Evolutionary conservation across 2,113 vertebrate genomes (phyloP).

Genomic region (Erythrocercus mccallii): DNA sequence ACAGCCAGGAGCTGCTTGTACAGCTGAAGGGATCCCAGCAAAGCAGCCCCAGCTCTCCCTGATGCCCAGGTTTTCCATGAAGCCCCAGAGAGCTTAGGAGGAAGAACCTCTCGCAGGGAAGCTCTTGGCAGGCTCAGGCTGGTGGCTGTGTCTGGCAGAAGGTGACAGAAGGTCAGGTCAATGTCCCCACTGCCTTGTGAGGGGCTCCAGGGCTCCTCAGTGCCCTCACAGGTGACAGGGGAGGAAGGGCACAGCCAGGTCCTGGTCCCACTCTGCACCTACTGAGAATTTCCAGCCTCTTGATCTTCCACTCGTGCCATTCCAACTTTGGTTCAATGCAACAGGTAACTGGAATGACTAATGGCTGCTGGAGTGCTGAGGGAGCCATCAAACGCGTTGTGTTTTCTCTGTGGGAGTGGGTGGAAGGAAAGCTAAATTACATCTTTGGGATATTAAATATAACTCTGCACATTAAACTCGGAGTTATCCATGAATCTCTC

Average conservation of each 20-base stretch:
- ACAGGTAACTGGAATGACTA: not conserved
- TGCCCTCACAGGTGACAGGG: not conserved
- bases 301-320: not conserved
- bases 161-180: not conserved
- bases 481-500: slow-evolving; percentile 48
- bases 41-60: not conserved
- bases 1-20: not conserved
- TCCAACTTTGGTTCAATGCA: not conserved
- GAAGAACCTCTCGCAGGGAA: accelerated
- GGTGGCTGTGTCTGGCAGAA: not conserved
- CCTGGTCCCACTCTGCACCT: not conserved
- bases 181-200: not conserved
- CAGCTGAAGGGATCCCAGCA: not conserved
- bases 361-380: not conserved
- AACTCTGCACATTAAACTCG: slow-evolving; percentile 19
- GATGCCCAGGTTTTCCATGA: not conserved
- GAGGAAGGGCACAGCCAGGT: not conserved
- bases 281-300: not conserved
- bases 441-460: slow-evolving; percentile 33
- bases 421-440: slow-evolving; percentile 42
- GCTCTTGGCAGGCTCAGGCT: not conserved
- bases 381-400: not conserved
- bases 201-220: not conserved
- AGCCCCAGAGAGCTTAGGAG: not conserved
- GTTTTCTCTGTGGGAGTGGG: not conserved